Percentiles rank a stretch among this genome's conserved stretches.
Evolutionary conservation across 2,113 vertebrate genomes (phyloP).

Genomic region (Phycodurus eques): DNA sequence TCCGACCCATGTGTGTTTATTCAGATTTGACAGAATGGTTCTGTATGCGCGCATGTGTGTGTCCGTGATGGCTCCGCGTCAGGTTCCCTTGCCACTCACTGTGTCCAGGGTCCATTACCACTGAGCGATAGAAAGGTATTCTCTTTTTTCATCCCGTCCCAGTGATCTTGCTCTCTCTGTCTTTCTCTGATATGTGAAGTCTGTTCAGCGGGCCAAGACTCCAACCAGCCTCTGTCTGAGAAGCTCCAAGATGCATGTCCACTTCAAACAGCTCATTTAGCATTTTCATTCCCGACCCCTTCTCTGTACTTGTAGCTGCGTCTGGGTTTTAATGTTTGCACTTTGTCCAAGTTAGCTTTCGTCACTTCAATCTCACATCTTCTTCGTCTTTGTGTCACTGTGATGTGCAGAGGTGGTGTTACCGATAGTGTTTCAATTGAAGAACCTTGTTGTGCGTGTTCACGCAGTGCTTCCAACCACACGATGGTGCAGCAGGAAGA

Average conservation of each 20-base stretch:
- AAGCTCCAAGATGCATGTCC: conserved; percentile 55
- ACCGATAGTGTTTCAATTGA: conserved; percentile 52
- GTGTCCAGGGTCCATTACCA: conserved; percentile 68
- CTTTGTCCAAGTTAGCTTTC: conserved; percentile 65
- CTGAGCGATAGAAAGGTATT: conserved; percentile 57
- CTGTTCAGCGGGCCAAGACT: conserved; percentile 62
- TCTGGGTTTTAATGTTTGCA: conserved; percentile 56
- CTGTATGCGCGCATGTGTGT: conserved; percentile 31
- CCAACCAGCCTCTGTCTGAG: conserved; percentile 41
- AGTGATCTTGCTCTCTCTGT: conserved; percentile 63
- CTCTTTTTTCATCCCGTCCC: conserved; percentile 62
- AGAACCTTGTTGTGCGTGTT: conserved; percentile 33
- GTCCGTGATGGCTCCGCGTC: conserved; percentile 41
- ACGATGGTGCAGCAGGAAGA: neutral
- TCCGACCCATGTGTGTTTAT: conserved; percentile 66
- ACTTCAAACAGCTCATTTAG: conserved; percentile 70
- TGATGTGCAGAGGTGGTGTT: conserved; percentile 32
- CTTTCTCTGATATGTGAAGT: conserved; percentile 60
- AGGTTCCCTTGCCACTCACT: conserved; percentile 53
- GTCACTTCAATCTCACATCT: conserved; percentile 56
- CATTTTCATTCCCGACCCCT: conserved; percentile 44
- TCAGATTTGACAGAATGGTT: conserved; percentile 67
- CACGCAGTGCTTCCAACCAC: neutral
- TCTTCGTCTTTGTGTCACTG: conserved; percentile 44
- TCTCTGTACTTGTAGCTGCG: conserved; percentile 23